Percentiles rank a stretch among this genome's conserved stretches.
phyloP scores from a whole-genome alignment of 2,888 invertebrate genomes.

The Noctua fimbriata region DNA sequence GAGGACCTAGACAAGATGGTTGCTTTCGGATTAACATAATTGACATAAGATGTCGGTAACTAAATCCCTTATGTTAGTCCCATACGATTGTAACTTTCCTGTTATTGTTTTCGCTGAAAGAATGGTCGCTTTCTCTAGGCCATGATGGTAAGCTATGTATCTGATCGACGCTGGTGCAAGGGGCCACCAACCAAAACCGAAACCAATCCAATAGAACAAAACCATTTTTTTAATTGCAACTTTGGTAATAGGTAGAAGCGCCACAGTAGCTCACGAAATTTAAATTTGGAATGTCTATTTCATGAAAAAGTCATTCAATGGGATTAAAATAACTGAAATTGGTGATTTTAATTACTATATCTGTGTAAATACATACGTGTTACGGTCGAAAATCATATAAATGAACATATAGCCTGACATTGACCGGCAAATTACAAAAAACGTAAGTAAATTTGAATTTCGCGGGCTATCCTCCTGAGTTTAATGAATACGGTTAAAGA shows the following conservation, averaged over 20 bases:
- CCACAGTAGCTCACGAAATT: too few relatives aligned
- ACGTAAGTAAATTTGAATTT: too few relatives aligned
- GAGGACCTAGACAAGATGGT: background rate
- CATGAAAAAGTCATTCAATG: too few relatives aligned
- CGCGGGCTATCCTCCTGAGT: background rate
- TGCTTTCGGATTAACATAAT: background rate
- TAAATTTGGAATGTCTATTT: too few relatives aligned
- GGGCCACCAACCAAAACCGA: background rate
- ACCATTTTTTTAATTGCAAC: background rate
- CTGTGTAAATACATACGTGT: too few relatives aligned
- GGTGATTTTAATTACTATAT: too few relatives aligned
- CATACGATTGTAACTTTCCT: background rate
- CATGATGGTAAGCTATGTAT: background rate
- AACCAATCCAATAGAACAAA: background rate
- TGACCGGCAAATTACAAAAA: too few relatives aligned
- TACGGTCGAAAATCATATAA: too few relatives aligned
- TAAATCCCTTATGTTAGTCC: background rate
- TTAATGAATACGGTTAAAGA: constrained; percentile 45
- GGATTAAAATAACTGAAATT: too few relatives aligned
- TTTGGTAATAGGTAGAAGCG: background rate
- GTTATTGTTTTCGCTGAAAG: background rate
- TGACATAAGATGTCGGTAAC: background rate
- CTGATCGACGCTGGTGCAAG: background rate
- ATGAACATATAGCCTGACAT: too few relatives aligned
- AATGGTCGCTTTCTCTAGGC: background rate